Evolutionary conservation across 2,888 invertebrate species (phyloP), one percentile per base, ranked within the genome.

Genomic region (Euclidia mi): DNA sequence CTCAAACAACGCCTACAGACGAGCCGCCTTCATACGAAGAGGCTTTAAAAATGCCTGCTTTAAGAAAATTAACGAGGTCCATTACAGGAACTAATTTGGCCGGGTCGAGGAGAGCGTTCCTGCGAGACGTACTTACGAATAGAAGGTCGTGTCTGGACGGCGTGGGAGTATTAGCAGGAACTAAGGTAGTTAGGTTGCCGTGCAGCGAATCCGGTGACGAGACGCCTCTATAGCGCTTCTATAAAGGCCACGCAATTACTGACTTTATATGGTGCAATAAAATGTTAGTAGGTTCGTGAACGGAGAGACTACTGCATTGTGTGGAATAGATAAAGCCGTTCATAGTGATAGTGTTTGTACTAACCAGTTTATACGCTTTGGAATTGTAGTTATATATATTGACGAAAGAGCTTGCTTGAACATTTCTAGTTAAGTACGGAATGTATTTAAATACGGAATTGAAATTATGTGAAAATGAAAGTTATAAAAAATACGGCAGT

Each of bases 1-100:
- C 93, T n/a, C n/a, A n/a, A n/a, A n/a, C n/a, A n/a, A n/a, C n/a
- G n/a, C n/a, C n/a, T n/a, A n/a, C n/a, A n/a, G 95, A 95, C 53
- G 95, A 95, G 56, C 95, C 96, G 0, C 96, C 96, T 1, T 91
- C 95, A 20, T 96, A 96, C 71, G 96, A 96, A 79, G 96, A 96
- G 72, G 96, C 96, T 0, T 86, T 96, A 28, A 95, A 95, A n/a
- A n/a, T n/a, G n/a, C n/a, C n/a, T n/a, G n/a, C n/a, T n/a, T n/a
- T n/a, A n/a, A n/a, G n/a, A n/a, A 74, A 17, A 95, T 84, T 96
- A 38, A 95, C 96, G 3, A 90, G 96, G 64, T 96, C 96, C 1
- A 93, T 96, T 44, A 95, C 96, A 0, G 96, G 95, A 18, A 95
- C 95, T 35, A 94, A 94, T 65, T 81, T 95, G 51, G 92, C 89